A percentile compares a stretch with the other conserved stretches of the same genome.
Evolutionary conservation across 2,797 vertebrate genomes (phyloP).

Genomic region (Natrix natrix): DNA sequence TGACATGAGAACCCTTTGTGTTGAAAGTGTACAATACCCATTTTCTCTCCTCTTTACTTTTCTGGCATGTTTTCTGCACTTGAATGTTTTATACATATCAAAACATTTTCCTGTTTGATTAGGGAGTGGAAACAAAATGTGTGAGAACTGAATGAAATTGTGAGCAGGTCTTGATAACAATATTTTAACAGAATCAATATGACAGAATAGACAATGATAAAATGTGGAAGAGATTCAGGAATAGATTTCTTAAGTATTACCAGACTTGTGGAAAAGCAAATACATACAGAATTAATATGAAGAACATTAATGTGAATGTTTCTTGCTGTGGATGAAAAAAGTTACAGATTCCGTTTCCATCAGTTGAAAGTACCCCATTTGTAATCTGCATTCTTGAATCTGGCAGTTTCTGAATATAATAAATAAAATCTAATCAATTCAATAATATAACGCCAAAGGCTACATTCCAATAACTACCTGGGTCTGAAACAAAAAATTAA

Average conservation of each 20-base stretch:
- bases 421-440: neutral
- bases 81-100: constrained; percentile 9
- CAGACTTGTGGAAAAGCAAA: neutral
- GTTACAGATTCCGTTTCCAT: neutral
- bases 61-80: constrained; percentile 9
- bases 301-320: neutral
- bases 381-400: neutral
- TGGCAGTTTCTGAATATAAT: neutral
- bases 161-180: neutral
- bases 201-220: neutral
- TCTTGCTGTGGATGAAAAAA: neutral
- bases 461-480: neutral
- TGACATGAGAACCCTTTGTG: neutral
- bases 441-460: neutral
- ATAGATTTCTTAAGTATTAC: neutral
- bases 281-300: neutral
- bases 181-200: neutral
- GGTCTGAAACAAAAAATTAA: neutral
- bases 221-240: neutral
- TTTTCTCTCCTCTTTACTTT: neutral
- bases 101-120: constrained; percentile 20
- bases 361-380: neutral
- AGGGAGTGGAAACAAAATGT: neutral
- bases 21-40: constrained; percentile 9
- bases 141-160: neutral